Conservation (phyloP, 2,888 invertebrate genomes). For the Nycteola revayana region DNA sequence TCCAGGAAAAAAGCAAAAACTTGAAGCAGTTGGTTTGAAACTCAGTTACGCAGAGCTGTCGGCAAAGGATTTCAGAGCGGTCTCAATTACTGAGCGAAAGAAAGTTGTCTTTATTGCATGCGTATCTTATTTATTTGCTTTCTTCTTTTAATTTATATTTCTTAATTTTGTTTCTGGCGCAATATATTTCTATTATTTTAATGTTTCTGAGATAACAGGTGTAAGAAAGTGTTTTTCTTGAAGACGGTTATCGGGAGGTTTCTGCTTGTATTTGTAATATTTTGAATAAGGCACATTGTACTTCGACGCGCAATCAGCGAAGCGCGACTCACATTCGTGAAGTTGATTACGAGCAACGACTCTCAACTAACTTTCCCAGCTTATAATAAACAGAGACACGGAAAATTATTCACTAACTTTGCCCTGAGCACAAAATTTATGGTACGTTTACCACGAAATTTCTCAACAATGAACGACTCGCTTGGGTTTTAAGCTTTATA, state of each 20-base stretch:
- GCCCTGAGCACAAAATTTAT: slow-evolving; percentile 73
- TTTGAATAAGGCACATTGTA: background rate
- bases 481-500: slow-evolving; percentile 67
- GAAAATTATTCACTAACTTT: slow-evolving; percentile 79
- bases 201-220: slow-evolving; percentile 1
- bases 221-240: slow-evolving; percentile 4
- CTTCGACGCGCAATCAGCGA: slow-evolving; percentile 43
- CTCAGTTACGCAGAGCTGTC: slow-evolving; percentile 57
- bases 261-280: slow-evolving; percentile 1
- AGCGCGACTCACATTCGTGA: slow-evolving; percentile 54
- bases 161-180: slow-evolving; percentile 24
- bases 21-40: slow-evolving; percentile 55
- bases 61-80: slow-evolving; percentile 59
- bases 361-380: slow-evolving; percentile 64
- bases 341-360: slow-evolving; percentile 67
- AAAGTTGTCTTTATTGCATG: slow-evolving; percentile 54
- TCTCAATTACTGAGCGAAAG: slow-evolving; percentile 59
- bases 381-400: slow-evolving; percentile 79
- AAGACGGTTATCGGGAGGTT: background rate
- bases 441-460: slow-evolving; percentile 75
- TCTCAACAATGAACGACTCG: slow-evolving; percentile 75
- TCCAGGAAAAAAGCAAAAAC: slow-evolving; percentile 48
- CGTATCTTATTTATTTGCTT: slow-evolving; percentile 44
- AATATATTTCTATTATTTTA: slow-evolving; percentile 13
- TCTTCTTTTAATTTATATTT: slow-evolving; percentile 23